Evolutionary conservation across 2,888 invertebrate genomes (phyloP), one percentile per base, ranked within the genome.

Genomic region (Celastrina argiolus): DNA sequence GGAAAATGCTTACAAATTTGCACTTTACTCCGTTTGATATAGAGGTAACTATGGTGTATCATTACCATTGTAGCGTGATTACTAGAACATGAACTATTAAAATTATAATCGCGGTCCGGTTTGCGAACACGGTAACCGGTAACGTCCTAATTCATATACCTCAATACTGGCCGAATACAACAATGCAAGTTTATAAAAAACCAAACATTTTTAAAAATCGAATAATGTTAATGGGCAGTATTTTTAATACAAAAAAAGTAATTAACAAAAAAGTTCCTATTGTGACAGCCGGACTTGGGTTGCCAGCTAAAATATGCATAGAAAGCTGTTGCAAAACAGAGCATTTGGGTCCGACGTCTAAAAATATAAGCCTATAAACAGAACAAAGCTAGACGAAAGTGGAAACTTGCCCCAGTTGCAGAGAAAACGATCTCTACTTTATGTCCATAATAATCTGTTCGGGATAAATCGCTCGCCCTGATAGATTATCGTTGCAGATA

Each of bases 11-110:
- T 16, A 22, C 36, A 39, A 61, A 61, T 18, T 22, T 61, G 7
- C 12, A 61, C 61, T 61, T 39, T 61, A 16, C 16, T 0, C 0
- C 7, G 14, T 3, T 36, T 1, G 36, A 14, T 61, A 61, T 61
- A 61, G 36, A 39, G 39, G 39, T 36, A 5, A 61, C 6, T 36
- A 36, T 61, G 22, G 36, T 6, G 36, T 5, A 36, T 31, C 6
- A 12, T 22, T 14, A 18, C 7, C 22, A 61, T 65, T 64, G 41
- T 51, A 56, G 72, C 70, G 74, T 75, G 78, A 69, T 83, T 78
- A 86, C 75, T 80, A 84, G 88, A 87, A 85, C 86, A 85, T 82
- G 77, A 68, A 74, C 75, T 72, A 77, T 80, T 79, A 78, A 76
- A 76, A 76, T 66, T 67, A 64, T 65, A 67, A 67, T 69, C 64